phyloP scores from a whole-genome alignment of 2,113 vertebrate genomes.

The Solenodon paradoxus region DNA sequence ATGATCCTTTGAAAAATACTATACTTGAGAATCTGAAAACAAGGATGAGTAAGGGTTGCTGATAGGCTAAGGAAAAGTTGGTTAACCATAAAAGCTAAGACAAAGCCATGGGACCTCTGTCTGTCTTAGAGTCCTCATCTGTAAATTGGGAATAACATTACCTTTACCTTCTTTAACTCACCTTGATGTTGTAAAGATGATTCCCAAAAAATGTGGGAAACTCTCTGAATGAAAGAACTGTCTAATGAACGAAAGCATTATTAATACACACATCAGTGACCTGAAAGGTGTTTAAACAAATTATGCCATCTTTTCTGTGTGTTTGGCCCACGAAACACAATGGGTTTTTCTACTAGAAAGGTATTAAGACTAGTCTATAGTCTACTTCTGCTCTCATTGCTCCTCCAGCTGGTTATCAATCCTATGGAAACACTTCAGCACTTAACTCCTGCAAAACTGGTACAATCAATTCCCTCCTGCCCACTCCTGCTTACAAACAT shows the following conservation, averaged over 20 bases:
- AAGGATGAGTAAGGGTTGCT: neutral
- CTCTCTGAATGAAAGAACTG: conserved; percentile 28
- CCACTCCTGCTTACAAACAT: neutral
- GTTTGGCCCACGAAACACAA: neutral
- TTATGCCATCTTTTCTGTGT: neutral
- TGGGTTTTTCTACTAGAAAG: neutral
- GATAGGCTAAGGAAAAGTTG: neutral
- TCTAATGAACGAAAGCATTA: neutral
- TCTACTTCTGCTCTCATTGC: neutral
- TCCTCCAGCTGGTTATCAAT: neutral
- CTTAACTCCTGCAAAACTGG: neutral
- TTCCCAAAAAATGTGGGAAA: neutral
- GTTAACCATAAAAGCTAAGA: neutral
- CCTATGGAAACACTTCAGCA: neutral
- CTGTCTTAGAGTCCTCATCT: neutral
- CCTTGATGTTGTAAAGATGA: neutral
- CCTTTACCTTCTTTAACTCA: neutral
- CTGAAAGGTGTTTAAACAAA: neutral
- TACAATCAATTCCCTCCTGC: neutral
- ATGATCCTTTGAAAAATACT: neutral
- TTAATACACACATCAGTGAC: neutral
- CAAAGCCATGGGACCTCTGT: neutral
- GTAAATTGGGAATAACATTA: neutral
- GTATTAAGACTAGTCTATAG: neutral
- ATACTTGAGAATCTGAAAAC: neutral